phyloP scores from a whole-genome alignment of 2,113 vertebrate species.

The Manacus vitellinus region DNA sequence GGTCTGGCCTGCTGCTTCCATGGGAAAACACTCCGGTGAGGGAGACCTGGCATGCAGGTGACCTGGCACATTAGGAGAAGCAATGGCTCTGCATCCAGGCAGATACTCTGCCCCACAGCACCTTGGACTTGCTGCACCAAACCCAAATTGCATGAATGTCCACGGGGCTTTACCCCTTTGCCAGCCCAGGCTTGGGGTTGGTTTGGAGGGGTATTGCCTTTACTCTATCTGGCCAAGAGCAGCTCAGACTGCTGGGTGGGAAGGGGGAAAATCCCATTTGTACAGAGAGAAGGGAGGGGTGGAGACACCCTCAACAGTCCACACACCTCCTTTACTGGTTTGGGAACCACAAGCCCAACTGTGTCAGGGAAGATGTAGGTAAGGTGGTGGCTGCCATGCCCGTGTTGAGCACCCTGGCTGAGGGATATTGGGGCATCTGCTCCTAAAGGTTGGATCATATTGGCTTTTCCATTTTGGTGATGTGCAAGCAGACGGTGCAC shows the following conservation, averaged over 20 bases:
- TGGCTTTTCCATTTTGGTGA: slow-evolving; percentile 1
- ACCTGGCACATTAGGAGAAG: background rate
- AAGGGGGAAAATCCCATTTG: background rate
- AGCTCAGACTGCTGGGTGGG: background rate
- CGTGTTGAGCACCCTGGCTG: background rate
- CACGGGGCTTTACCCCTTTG: rapidly evolving
- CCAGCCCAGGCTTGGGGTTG: background rate
- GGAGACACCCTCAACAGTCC: background rate
- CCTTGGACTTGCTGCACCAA: background rate
- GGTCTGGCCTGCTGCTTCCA: background rate
- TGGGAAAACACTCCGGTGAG: background rate
- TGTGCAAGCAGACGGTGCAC: background rate
- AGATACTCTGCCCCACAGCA: background rate
- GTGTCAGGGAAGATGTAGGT: rapidly evolving
- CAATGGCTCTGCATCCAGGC: background rate
- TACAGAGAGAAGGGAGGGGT: background rate
- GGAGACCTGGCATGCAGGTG: background rate
- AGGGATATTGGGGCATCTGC: background rate
- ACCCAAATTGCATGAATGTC: background rate
- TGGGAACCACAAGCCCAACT: background rate
- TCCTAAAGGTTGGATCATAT: background rate
- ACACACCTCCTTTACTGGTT: background rate
- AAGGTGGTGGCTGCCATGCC: background rate
- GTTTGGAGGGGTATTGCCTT: background rate
- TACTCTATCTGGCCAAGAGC: background rate